A percentile compares a stretch with the other conserved stretches of the same genome.
phyloP scores from a whole-genome alignment of 2,888 invertebrate species.

The Hemistola chrysoprasaria region DNA sequence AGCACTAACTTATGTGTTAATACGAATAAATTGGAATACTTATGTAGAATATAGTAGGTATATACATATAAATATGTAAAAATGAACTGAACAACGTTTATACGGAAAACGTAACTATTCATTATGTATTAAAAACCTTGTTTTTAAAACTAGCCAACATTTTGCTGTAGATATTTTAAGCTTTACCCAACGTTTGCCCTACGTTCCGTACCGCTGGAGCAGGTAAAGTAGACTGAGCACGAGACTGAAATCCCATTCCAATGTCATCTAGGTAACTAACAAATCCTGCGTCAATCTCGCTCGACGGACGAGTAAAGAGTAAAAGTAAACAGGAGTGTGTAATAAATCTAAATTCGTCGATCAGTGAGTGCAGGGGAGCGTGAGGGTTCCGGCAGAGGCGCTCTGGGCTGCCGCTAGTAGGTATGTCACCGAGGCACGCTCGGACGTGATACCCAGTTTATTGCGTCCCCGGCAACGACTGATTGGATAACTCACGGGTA shows the following conservation, averaged over 20 bases:
- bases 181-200: no score
- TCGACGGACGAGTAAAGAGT: conserved; percentile 34
- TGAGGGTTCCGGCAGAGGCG: conserved; percentile 19
- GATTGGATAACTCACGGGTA: conserved; percentile 58
- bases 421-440: conserved; percentile 39
- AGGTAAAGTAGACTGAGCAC: not conserved
- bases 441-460: conserved; percentile 66
- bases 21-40: no score
- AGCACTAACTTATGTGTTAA: no score
- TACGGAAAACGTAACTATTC: no score
- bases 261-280: conserved; percentile 32
- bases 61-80: no score
- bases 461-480: conserved; percentile 54
- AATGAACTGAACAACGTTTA: no score
- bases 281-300: conserved; percentile 37
- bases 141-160: no score
- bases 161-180: no score
- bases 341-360: conserved; percentile 64
- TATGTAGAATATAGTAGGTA: no score
- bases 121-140: no score
- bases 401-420: conserved; percentile 4
- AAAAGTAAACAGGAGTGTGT: conserved; percentile 47
- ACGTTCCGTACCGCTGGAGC: no score
- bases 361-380: conserved; percentile 49
- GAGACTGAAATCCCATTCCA: conserved; percentile 6